Base-by-base conservation (phyloP, 1,140 invertebrate genomes). In the Anastatus disparis region DNA sequence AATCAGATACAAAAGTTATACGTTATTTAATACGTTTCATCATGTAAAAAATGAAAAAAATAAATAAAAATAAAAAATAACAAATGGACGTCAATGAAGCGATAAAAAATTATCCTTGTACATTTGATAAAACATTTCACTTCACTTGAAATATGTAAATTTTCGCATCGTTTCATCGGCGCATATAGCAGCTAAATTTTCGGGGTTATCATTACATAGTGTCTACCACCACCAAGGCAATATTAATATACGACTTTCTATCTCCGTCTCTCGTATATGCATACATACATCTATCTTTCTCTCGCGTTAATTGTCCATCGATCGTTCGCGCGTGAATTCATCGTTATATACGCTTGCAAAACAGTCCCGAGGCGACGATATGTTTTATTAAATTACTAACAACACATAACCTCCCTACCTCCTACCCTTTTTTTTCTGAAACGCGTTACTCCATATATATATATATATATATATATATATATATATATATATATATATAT, bases 351-450 rank as follows among this genome's bases (percentile, higher is more conserved):
- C 20, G 55, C 8, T 20, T 27, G 0, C 9, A 62, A 65, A 53
- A 55, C 50, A 65, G 63, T 65, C 52, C 40, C 64, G 40, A 24
- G 53, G 31, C 44, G 29, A 61, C 46, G 46, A 27, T 70, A 62
- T 61, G 27, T 62, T 70, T 70, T 55, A 62, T 62, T 62, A 44
- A 70, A 70, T 70, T 62, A 70, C 27, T 20, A n/a, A 13, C 29
- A 17, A n/a, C 10, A 24, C 46, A 3, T 12, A 9, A n/a, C n/a
- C n/a, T n/a, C n/a, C n/a, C n/a, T n/a, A n/a, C n/a, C n/a, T n/a
- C n/a, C n/a, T n/a, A n/a, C n/a, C n/a, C n/a, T n/a, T n/a, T n/a
- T n/a, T n/a, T n/a, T n/a, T n/a, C 46, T 3, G 10, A 15, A 6
- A 26, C 58, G 40, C n/a, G n/a, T n/a, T n/a, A n/a, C n/a, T n/a